Evolutionary conservation across 2,797 vertebrate species (phyloP), one percentile per base, ranked within the genome.

Genomic region (Tachyglossus aculeatus): DNA sequence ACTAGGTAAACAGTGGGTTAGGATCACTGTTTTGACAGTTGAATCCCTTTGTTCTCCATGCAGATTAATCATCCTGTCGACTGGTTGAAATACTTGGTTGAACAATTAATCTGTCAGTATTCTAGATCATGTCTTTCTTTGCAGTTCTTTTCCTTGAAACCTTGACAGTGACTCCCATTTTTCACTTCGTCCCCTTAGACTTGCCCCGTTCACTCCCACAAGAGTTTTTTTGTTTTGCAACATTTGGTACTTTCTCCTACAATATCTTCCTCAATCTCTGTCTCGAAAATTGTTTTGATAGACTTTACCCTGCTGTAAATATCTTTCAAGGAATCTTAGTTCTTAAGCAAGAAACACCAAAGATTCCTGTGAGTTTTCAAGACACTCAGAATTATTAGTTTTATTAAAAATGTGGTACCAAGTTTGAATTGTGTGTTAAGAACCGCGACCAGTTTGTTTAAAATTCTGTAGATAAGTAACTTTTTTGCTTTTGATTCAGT

Each of bases 401-500:
- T 16, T 68, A 0, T 65, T 73, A 38, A 45, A 75, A 60, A 34
- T 65, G 62, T 38, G 71, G 31, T 72, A 3, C 18, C 54, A 65
- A 67, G 32, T 53, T 54, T 16, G 21, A 34, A 12, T n/a, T 34
- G 27, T 54, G 29, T 54, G 14, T 48, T 31, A n/a, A n/a, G n/a
- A n/a, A n/a, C n/a, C n/a, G n/a, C n/a, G n/a, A 54, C 53, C 73
- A 58, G 48, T 54, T 22, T 69, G 12, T 48, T 15, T 48, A 19
- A n/a, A 48, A 48, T 48, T 29, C 27, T 31, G n/a, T 31, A 71
- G 63, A 36, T 71, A 67, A 64, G 38, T 65, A 50, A n/a, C n/a
- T 4, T 76, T 24, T 32, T 64, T 73, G 55, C 58, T 63, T 70
- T 59, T 50, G 52, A 48, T 68, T 44, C 5, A 22, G 66, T 70